Evolutionary conservation across 2,113 vertebrate genomes (phyloP).

Genomic region (Arizona elegans): DNA sequence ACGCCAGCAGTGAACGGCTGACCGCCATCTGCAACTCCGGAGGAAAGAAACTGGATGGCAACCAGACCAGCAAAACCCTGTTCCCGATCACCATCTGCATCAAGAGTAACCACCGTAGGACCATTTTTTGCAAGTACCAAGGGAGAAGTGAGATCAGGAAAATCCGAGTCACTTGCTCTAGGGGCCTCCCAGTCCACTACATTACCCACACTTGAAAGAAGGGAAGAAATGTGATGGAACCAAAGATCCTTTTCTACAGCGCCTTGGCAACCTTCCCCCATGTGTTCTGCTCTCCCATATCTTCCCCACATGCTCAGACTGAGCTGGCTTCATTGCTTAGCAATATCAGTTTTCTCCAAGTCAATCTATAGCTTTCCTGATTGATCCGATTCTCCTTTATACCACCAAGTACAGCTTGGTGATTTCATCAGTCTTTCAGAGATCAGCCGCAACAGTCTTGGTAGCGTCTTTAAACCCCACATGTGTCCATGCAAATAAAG

Average conservation of each 20-base stretch:
- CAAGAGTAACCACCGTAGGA: background rate
- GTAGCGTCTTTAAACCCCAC: background rate
- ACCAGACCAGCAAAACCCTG: conserved; percentile 3
- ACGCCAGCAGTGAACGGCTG: background rate
- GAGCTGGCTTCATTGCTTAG: background rate
- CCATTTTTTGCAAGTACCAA: background rate
- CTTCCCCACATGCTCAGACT: background rate
- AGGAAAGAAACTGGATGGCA: background rate
- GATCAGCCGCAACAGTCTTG: background rate
- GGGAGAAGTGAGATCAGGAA: background rate
- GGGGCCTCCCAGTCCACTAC: background rate
- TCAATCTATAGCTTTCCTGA: background rate
- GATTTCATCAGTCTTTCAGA: background rate
- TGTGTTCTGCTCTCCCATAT: background rate
- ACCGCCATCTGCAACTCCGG: background rate
- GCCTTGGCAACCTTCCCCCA: background rate
- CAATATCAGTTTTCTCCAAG: background rate
- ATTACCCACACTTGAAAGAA: background rate
- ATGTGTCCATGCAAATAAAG: background rate
- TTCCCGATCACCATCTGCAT: conserved; percentile 7
- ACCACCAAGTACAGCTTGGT: background rate
- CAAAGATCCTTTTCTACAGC: no score
- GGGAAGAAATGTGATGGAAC: background rate
- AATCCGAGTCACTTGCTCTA: background rate
- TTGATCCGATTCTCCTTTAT: background rate